A percentile compares a stretch with the other conserved stretches of the same genome.
Evolutionary conservation across 2,113 vertebrate genomes (phyloP).

Genomic region (Neopipo cinnamomea): DNA sequence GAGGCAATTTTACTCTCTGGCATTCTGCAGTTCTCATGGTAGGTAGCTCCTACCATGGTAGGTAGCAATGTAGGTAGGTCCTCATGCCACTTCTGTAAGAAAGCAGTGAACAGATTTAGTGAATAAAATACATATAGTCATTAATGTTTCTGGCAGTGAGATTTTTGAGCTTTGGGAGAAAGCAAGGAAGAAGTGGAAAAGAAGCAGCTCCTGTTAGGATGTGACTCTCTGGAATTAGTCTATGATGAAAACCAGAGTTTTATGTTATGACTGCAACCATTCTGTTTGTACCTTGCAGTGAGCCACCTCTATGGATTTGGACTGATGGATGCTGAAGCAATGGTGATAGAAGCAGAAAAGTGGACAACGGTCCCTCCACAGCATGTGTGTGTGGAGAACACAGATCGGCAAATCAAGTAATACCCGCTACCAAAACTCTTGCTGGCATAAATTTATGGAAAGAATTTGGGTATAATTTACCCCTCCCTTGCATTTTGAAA

Average conservation of each 20-base stretch:
- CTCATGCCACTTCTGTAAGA: neutral
- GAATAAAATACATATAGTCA: neutral
- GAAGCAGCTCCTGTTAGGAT: neutral
- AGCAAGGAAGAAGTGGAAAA: neutral
- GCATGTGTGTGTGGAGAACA: slow-evolving; percentile 94
- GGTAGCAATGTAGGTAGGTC: neutral
- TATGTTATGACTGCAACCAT: neutral
- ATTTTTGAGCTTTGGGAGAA: neutral
- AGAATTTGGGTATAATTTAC: slow-evolving; percentile 19
- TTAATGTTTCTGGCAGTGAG: neutral
- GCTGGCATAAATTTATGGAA: neutral
- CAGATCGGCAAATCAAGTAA: slow-evolving; percentile 97
- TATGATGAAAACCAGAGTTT: neutral
- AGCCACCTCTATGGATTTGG: slow-evolving; percentile 98
- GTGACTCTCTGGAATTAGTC: neutral
- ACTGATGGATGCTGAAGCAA: slow-evolving; percentile 98
- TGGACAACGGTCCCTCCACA: slow-evolving; percentile 94
- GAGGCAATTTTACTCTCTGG: neutral
- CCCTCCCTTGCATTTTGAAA: slow-evolving; percentile 6
- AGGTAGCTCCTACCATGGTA: neutral
- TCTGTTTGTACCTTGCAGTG: slow-evolving; percentile 76
- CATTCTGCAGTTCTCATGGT: neutral
- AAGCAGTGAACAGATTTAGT: neutral
- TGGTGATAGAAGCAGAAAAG: slow-evolving; percentile 96
- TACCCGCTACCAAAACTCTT: neutral